Conservation (phyloP, 2,113 vertebrate genomes). For the Scortum barcoo region DNA sequence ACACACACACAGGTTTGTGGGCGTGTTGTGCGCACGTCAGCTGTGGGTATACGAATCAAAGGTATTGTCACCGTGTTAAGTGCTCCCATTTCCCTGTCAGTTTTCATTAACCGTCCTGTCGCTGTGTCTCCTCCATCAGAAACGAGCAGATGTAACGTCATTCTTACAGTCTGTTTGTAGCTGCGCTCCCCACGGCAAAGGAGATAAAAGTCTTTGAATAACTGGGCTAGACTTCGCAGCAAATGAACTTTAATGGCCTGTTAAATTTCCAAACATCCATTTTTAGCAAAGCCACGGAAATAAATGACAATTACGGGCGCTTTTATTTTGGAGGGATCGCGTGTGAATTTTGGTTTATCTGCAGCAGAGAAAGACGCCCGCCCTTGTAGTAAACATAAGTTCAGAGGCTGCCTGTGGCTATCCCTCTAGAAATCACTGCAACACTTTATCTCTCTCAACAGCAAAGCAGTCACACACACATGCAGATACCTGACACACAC, state of each 20-base stretch:
- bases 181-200: conserved; percentile 19
- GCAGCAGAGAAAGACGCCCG: conserved; percentile 52
- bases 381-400: conserved; percentile 59
- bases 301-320: conserved; percentile 26
- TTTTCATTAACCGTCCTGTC: conserved; percentile 55
- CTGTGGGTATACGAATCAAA: conserved; percentile 56
- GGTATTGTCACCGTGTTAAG: conserved; percentile 48
- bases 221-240: conserved; percentile 25
- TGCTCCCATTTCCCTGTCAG: conserved; percentile 48
- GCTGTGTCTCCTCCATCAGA: conserved; percentile 11
- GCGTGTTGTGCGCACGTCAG: conserved; percentile 34
- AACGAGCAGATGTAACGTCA: conserved; percentile 44
- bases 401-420: conserved; percentile 63
- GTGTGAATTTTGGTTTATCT: conserved; percentile 34
- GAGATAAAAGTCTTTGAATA: conserved; percentile 49
- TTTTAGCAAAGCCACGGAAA: conserved; percentile 15
- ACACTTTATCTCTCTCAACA: conserved; percentile 69
- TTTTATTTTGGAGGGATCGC: conserved; percentile 40
- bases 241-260: conserved; percentile 53
- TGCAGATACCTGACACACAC: conserved; percentile 8
- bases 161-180: conserved; percentile 44
- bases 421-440: conserved; percentile 74
- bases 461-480: conserved; percentile 34
- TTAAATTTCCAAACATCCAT: conserved; percentile 46
- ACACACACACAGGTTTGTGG: conserved; percentile 8